These are phyloP conservation scores for Siniperca chuatsi DNA, from an alignment of 2,113 vertebrate genomes.

Conservation along the genomic window DNA sequence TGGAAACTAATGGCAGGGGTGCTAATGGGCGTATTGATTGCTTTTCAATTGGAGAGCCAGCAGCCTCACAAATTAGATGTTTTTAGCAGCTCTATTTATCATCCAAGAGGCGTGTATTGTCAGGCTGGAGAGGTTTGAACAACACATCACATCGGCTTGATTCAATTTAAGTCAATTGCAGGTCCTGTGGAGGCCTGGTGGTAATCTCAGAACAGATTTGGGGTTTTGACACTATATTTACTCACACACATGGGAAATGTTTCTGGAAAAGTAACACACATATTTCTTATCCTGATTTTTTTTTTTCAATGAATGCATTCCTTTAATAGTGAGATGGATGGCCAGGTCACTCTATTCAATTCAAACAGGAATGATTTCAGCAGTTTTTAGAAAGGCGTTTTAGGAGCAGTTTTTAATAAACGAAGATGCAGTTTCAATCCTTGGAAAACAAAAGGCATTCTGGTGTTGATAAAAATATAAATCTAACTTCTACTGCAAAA, in stretches of 20 bases:
- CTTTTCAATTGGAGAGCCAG: constrained; percentile 62
- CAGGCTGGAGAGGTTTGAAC: constrained; percentile 45
- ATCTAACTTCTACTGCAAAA: no score
- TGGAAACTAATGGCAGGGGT: constrained; percentile 57
- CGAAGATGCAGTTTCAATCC: no score
- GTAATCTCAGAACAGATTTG: neutral
- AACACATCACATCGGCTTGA: constrained; percentile 34
- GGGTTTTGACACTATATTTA: neutral
- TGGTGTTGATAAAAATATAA: no score
- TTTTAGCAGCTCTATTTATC: constrained; percentile 72
- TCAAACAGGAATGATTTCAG: no score
- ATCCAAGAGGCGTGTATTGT: constrained; percentile 35
- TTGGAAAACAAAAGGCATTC: no score
- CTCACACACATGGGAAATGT: neutral
- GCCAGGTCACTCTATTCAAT: neutral
- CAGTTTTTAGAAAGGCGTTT: no score
- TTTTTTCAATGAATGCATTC: neutral
- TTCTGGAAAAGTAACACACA: neutral
- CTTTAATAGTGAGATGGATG: no score
- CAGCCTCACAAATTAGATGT: constrained; percentile 70
- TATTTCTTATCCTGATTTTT: neutral
- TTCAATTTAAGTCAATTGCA: constrained; percentile 28
- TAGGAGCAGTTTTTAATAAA: no score
- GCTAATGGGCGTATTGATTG: constrained; percentile 77
- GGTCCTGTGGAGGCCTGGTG: constrained; percentile 1